A percentile compares a stretch with the other conserved stretches of the same genome.
phyloP scores from a whole-genome alignment of 2,113 vertebrate genomes.

The Petromus typicus region DNA sequence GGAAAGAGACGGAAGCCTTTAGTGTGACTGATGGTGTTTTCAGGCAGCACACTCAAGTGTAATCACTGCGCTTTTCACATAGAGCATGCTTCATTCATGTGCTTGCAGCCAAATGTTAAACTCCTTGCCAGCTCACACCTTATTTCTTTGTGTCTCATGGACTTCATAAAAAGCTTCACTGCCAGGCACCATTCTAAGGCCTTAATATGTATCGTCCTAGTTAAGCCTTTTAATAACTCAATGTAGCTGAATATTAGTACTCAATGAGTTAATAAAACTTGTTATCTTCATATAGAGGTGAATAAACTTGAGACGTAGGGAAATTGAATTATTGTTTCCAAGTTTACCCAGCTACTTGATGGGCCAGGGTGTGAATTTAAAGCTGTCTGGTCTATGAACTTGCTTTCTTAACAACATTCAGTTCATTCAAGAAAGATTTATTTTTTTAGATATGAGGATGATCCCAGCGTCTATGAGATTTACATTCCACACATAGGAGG shows the following conservation, averaged over 20 bases:
- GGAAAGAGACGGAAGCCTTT: background rate
- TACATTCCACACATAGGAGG: background rate
- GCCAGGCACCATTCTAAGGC: background rate
- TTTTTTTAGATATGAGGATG: background rate
- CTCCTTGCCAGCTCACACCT: background rate
- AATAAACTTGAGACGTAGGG: background rate
- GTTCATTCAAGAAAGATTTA: background rate
- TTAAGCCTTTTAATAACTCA: background rate
- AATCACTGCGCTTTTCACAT: background rate
- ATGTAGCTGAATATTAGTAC: background rate
- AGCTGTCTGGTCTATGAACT: background rate
- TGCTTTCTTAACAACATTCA: background rate
- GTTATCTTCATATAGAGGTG: background rate
- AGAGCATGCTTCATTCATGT: background rate
- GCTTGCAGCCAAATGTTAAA: background rate
- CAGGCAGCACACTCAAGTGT: background rate
- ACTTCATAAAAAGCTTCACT: background rate
- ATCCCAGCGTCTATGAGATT: background rate
- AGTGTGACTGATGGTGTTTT: background rate
- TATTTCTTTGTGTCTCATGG: background rate
- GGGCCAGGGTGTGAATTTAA: slow-evolving; percentile 1
- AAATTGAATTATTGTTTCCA: background rate
- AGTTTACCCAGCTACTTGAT: background rate
- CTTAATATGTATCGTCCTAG: background rate
- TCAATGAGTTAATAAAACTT: background rate